phyloP scores from a whole-genome alignment of 2,797 vertebrate species.

The Clarias platycephalus region DNA sequence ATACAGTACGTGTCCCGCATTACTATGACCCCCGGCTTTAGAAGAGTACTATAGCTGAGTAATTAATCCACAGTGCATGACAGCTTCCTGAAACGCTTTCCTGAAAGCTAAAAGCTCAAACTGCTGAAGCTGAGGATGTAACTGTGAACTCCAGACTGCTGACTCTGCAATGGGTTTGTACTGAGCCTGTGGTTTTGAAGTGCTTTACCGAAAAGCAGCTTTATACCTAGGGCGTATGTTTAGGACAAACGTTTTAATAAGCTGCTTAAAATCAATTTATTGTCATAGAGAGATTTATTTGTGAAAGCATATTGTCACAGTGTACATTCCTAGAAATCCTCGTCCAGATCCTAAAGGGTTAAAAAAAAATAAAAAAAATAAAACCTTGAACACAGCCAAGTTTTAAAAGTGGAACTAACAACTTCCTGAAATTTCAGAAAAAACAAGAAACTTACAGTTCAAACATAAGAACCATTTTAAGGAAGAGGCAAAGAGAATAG shows the following conservation, averaged over 20 bases:
- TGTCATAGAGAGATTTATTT: neutral
- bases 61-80: conserved; percentile 8
- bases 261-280: neutral
- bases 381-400: neutral
- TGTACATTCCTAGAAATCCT: neutral
- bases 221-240: neutral
- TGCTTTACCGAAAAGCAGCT: neutral
- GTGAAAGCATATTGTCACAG: neutral
- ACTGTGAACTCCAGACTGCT: neutral
- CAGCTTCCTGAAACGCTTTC: neutral
- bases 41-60: neutral
- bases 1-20: neutral
- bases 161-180: conserved; percentile 4
- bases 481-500: neutral
- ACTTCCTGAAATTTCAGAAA: neutral
- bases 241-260: neutral
- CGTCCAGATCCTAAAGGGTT: neutral
- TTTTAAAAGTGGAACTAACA: neutral
- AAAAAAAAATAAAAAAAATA: neutral
- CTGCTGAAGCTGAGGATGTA: neutral
- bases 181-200: neutral
- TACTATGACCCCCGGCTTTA: neutral
- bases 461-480: neutral
- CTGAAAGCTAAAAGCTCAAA: conserved; percentile 3
- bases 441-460: neutral